Evolutionary conservation across 2,797 vertebrate genomes (phyloP), one percentile per base, ranked within the genome.

Genomic region (Artibeus lituratus): DNA sequence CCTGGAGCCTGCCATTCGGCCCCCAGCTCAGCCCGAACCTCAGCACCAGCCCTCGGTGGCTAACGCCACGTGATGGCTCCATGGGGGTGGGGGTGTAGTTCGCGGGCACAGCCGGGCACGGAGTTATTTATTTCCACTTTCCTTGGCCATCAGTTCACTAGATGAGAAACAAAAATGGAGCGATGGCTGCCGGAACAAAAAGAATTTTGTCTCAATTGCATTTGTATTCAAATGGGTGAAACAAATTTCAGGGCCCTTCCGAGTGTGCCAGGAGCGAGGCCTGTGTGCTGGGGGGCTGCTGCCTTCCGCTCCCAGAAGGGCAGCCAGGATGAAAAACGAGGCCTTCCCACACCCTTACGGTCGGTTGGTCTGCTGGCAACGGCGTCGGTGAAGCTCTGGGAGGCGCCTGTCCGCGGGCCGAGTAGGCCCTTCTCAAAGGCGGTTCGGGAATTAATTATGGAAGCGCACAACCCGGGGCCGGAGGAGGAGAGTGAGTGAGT

Each of bases 201-300:
- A 82, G 39, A 81, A 65, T 82, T 97, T 59, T 81, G 57, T 92
- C 84, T 95, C 94, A 92, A 94, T 90, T 96, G 83, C 26, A 97
- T 98, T 98, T 98, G 91, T 96, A 98, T 98, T 97, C 96, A 98
- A 97, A 97, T 87, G 8, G 67, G 92, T 10, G 35, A 97, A 96
- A 97, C 91, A 97, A 97, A 97, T 96, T 84, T 77, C 39, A 0
- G n/a, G n/a, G 94, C 77, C 53, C 96, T 96, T 87, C 81, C 5
- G 35, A 96, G 81, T 80, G 2, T n/a, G 96, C 90, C 86, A 57
- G 95, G 90, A 93, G 89, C 47, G 67, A 77, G 32, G 78, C 73
- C 94, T 92, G 65, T 0, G 65, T 91, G 90, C 59, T 87, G 69
- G 80, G 80, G 89, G 51, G 92, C 84, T 69, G 93, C 37, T 90